Percentiles rank a stretch among this genome's conserved stretches.
phyloP scores from a whole-genome alignment of 2,888 invertebrate species.

The Eristalis arbustorum region DNA sequence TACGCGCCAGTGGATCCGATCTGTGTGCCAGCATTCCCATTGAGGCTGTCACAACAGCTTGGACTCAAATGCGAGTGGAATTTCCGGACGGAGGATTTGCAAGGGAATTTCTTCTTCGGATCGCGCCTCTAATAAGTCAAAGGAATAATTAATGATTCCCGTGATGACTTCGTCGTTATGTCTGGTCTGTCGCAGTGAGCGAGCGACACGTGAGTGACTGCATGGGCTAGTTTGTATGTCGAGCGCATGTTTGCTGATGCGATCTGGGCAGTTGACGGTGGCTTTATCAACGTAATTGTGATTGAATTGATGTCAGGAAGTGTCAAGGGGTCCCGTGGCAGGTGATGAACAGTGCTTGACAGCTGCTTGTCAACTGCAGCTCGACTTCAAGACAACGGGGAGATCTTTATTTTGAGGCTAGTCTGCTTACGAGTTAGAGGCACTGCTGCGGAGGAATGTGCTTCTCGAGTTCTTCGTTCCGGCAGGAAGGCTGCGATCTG shows the following conservation, averaged over 20 bases:
- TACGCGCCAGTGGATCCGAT: background rate
- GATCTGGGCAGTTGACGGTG: background rate
- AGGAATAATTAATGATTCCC: background rate
- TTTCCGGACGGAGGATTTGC: conserved; percentile 7
- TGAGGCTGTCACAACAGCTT: conserved; percentile 52
- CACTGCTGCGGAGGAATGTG: no score
- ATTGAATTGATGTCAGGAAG: background rate
- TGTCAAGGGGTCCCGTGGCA: background rate
- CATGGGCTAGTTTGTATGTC: background rate
- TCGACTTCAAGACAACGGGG: no score
- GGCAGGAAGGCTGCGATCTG: no score
- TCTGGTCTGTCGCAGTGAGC: background rate
- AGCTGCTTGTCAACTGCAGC: background rate
- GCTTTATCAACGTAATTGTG: background rate
- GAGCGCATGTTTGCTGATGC: background rate
- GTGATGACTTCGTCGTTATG: background rate
- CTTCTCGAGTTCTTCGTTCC: no score
- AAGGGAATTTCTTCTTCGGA: background rate
- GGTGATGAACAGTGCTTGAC: background rate
- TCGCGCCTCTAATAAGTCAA: background rate
- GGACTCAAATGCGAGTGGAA: conserved; percentile 21
- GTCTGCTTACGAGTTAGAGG: no score
- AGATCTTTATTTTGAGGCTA: no score
- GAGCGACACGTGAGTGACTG: background rate
- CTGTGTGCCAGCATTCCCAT: conserved; percentile 30